Base-by-base conservation (phyloP, 2,797 vertebrate genomes). In the Sebastes baramenuke region DNA sequence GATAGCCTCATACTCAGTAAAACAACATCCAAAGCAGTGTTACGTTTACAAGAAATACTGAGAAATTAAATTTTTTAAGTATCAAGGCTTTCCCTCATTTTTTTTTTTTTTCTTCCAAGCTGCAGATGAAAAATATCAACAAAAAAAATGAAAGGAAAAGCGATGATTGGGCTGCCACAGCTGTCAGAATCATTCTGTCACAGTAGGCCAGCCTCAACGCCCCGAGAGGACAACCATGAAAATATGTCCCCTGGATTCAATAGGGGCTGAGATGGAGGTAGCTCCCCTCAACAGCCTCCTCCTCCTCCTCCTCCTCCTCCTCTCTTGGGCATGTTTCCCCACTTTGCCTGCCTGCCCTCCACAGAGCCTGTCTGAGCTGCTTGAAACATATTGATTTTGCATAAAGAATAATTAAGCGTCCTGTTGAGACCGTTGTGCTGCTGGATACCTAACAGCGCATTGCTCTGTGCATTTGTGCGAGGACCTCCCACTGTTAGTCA, bases 181-280 rank as follows among this genome's bases (percentile, higher is more conserved):
- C 89, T 94, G 94, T 94, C 94, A 93, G 75, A 93, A 77, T 84
- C 79, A 80, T 90, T 93, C 85, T 88, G 89, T 94, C 91, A 94
- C 90, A 91, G 64, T 29, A 54, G 81, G 59, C 70, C 66, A n/a
- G 84, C 82, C 84, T 83, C 8, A 29, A 62, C 83, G 83, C 68
- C 77, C 42, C 2, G 27, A 79, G 80, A 92, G 79, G 88, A 92
- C 90, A 92, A 87, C 79, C 91, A 86, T 90, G 90, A 89, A 89
- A 92, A 92, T 83, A 86, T 71, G 79, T 77, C 81, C 77, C 70
- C 75, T 66, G 72, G 56, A 82, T 86, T 90, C 76, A 87, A 91
- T 72, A 76, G 80, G 67, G 70, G 66, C 62, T 61, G 77, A 82
- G 77, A 73, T 56, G 60, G 73, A 79, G 71, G 64, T 65, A 72